Evolutionary conservation across 2,113 vertebrate genomes (phyloP), one percentile per base, ranked within the genome.

Genomic region (Austrofundulus limnaeus): DNA sequence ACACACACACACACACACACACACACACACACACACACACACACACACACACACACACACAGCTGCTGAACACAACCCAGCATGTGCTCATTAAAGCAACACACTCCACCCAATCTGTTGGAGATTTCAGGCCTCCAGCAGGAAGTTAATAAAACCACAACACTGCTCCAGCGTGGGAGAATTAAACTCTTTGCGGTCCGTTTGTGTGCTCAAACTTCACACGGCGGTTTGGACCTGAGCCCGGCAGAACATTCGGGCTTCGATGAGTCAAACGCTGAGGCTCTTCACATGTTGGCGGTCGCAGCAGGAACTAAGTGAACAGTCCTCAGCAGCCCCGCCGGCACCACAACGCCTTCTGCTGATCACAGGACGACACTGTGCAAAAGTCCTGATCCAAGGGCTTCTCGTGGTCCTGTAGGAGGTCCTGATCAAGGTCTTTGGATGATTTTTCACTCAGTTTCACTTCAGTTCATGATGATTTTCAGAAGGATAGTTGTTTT

Each of bases 261-360:
- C 51, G 73, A 73, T 63, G 60, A 80, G 64, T 64, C 70, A 74
- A 77, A 77, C 21, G 83, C 61, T n/a, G 4, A 57, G 57, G 39
- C 60, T 52, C 60, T 43, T 66, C 52, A 37, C 28, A 50, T 68
- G 64, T 28, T 61, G 75, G 68, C 74, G 78, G 67, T 75, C 66
- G 14, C 56, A 62, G 80, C 61, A 46, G 67, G 59, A 72, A 56
- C 52, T 48, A 43, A 72, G 71, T 21, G 69, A 66, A 57, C 43
- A 14, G 42, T 17, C 52, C 50, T 11, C 49, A 62, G 43, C 56
- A 43, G 67, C 24, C 65, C 61, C 31, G 51, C 51, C 60, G 73
- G 70, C 61, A 60, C 64, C 15, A 20, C 24, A 70, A 61, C 54
- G 72, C 13, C 42, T 54, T 28, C 68, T 52, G 42, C 34, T 50